Evolutionary conservation across 2,888 invertebrate genomes (phyloP).

Genomic region (Cephus pygmeus): DNA sequence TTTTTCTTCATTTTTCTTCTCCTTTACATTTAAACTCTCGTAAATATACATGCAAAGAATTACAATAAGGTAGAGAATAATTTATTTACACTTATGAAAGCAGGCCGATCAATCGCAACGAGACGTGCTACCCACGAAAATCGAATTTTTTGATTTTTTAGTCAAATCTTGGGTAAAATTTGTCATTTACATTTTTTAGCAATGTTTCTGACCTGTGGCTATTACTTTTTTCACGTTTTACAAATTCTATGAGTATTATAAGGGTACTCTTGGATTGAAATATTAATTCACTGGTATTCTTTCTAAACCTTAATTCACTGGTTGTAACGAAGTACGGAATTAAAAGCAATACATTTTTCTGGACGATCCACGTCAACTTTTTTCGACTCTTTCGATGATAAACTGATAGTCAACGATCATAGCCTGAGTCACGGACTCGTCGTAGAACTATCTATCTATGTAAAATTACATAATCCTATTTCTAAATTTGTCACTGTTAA

Average conservation of each 20-base stretch:
- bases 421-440: neutral
- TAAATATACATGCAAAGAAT: neutral
- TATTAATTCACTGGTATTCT: neutral
- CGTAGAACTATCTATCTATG: neutral
- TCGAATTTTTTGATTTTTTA: neutral
- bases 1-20: neutral
- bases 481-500: neutral
- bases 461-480: neutral
- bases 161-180: neutral
- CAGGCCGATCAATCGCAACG: neutral
- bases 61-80: slow-evolving; percentile 37
- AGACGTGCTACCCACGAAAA: neutral
- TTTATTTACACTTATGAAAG: slow-evolving; percentile 45
- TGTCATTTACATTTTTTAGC: neutral
- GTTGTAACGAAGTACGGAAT: neutral
- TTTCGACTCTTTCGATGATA: neutral
- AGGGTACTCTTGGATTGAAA: neutral
- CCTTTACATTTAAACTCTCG: neutral
- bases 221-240: neutral
- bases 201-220: neutral
- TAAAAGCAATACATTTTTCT: neutral
- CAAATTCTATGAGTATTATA: neutral
- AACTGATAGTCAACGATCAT: neutral
- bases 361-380: neutral
- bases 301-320: neutral